Base-by-base conservation (phyloP, 2,888 invertebrate genomes). In the Anthoptus insignis region DNA sequence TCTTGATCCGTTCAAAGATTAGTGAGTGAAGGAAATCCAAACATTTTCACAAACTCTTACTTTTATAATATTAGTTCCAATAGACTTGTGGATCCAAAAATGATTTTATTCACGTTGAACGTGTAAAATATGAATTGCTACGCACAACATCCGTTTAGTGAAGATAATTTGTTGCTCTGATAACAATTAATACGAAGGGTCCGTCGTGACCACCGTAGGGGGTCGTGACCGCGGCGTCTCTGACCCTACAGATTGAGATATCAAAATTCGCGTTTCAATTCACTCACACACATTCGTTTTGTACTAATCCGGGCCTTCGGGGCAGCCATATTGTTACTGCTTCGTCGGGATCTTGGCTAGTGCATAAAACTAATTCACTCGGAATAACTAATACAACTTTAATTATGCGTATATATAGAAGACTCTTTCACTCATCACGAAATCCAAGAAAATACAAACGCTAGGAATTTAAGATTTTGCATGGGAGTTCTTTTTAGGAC, bases 201-300 rank as follows among this genome's bases (percentile, higher is more conserved):
- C 68, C 66, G 76, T 90, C 92, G 92, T 92, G 92, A 92, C 87
- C 90, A 90, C 92, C 92, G 89, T 88, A 85, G 92, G 92, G 90
- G 84, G 86, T 92, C 92, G 92, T 93, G 92, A 93, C 82, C 82
- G 89, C 92, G 92, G 92, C 85, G 68, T 84, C 87, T 91, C 89
- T 91, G 91, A 90, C 91, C 89, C 83, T 69, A 66, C 80, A 86
- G 91, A 93, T 93, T 92, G 92, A 93, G 92, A 93, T 93, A 93
- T 93, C 92, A 91, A 89, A 89, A 89, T 88, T 88, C 83, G 86
- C 88, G 83, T 83, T 84, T 86, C 84, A 86, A 86, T 89, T 86
- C 84, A 81, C 83, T 84, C 79, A 78, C 86, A 83, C 81, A 81
- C 78, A 78, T 86, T 87, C 89, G 88, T 87, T 89, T 89, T 90